These are phyloP conservation scores for Megatriorchis doriae DNA, from an alignment of 2,113 vertebrate genomes.

Conservation along the genomic window DNA sequence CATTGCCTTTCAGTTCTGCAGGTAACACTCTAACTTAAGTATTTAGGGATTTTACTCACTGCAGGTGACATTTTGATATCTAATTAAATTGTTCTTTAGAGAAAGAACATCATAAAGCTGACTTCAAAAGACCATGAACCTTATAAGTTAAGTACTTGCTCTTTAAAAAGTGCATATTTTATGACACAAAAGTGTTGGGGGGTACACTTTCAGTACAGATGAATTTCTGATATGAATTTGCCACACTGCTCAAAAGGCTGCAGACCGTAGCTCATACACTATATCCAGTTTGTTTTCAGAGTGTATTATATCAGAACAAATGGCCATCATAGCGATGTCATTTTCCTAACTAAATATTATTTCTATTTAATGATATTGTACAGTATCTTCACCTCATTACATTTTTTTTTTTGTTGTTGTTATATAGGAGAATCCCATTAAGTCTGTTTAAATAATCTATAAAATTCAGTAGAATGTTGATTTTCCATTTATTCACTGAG, in stretches of 20 bases:
- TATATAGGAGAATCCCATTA: neutral
- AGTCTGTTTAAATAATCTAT: conserved; percentile 1
- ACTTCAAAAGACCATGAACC: conserved; percentile 23
- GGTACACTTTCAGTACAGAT: neutral
- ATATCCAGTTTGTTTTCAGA: neutral
- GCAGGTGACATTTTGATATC: conserved; percentile 45
- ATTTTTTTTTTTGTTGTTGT: neutral
- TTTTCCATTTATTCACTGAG: neutral
- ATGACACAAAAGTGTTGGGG: neutral
- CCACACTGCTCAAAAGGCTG: neutral
- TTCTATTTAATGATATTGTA: neutral
- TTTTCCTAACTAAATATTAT: conserved; percentile 2
- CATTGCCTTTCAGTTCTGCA: neutral
- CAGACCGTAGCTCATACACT: neutral
- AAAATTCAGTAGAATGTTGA: neutral
- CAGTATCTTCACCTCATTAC: neutral
- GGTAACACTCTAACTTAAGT: neutral
- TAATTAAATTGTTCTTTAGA: conserved; percentile 51
- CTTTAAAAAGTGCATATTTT: conserved; percentile 33
- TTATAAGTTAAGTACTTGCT: conserved; percentile 22
- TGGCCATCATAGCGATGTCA: neutral
- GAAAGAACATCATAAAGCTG: conserved; percentile 33
- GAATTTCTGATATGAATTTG: neutral
- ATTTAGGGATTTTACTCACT: conserved; percentile 33
- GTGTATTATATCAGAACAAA: conserved; percentile 17